Conservation (phyloP, 2,888 invertebrate genomes). For the Herminia tarsipennalis region DNA sequence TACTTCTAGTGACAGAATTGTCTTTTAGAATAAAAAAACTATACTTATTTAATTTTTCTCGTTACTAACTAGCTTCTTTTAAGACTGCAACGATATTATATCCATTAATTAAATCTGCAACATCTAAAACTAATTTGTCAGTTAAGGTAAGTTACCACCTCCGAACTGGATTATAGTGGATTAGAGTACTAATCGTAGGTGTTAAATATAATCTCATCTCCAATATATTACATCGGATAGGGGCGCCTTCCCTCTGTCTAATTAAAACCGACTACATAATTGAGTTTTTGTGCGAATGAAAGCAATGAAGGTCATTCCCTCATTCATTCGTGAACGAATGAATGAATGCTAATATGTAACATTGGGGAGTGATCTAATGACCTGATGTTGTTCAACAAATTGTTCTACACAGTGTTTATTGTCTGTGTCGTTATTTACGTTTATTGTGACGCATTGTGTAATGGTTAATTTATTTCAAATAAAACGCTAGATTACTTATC, state of each 20-base stretch:
- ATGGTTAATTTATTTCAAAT: background rate
- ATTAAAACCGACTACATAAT: constrained; percentile 43
- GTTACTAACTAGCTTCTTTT: no score
- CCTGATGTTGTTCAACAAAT: background rate
- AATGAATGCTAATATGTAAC: constrained; percentile 24
- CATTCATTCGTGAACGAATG: constrained; percentile 12
- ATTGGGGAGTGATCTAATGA: background rate
- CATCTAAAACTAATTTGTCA: no score
- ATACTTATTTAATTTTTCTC: no score
- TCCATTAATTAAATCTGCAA: no score
- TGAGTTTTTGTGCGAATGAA: constrained; percentile 36
- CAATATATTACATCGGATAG: constrained; percentile 35
- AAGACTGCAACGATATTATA: no score
- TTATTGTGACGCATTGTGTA: background rate
- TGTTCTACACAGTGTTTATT: background rate
- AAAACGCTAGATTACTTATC: no score
- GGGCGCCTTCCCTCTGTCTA: constrained; percentile 21
- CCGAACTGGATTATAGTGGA: no score
- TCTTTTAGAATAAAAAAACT: no score
- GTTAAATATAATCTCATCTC: constrained; percentile 29
- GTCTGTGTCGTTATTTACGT: background rate
- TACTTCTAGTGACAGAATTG: no score
- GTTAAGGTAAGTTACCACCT: background rate
- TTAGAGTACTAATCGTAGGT: constrained; percentile 20
- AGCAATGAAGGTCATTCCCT: constrained; percentile 33